phyloP scores from a whole-genome alignment of 1,140 invertebrate genomes.

The Aplysia californica region DNA sequence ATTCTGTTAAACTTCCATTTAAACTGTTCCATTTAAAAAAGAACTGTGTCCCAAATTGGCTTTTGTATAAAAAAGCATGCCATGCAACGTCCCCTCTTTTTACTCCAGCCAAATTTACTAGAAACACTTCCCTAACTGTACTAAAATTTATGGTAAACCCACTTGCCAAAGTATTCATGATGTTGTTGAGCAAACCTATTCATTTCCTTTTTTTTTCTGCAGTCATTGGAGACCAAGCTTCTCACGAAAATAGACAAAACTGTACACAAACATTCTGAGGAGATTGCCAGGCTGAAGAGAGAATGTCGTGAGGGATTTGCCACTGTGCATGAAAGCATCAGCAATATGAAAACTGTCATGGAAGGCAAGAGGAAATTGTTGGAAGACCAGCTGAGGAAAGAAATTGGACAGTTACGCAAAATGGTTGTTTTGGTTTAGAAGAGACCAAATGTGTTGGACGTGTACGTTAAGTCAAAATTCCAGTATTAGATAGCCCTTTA shows the following conservation, averaged over 20 bases:
- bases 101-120: too few species aligned
- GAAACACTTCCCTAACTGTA: too few species aligned
- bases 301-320: slow-evolving; percentile 64
- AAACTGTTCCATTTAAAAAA: too few species aligned
- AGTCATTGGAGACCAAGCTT: slow-evolving; percentile 55
- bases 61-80: too few species aligned
- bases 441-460: too few species aligned
- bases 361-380: slow-evolving; percentile 60
- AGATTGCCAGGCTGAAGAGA: slow-evolving; percentile 54
- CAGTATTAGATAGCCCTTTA: too few species aligned
- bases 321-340: slow-evolving; percentile 64
- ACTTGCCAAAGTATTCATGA: background rate
- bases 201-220: slow-evolving; percentile 24
- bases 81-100: too few species aligned
- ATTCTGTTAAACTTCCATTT: too few species aligned
- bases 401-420: slow-evolving; percentile 61
- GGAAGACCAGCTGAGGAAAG: slow-evolving; percentile 62
- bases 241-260: slow-evolving; percentile 46
- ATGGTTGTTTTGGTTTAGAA: slow-evolving; percentile 40
- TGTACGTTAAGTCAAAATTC: too few species aligned
- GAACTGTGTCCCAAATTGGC: too few species aligned
- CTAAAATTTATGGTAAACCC: background rate
- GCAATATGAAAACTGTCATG: slow-evolving; percentile 61
- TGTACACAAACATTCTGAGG: slow-evolving; percentile 47
- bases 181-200: too few species aligned